Evolutionary conservation across 2,888 invertebrate species (phyloP), one percentile per base, ranked within the genome.

Genomic region (Holacanthella duospinosa): DNA sequence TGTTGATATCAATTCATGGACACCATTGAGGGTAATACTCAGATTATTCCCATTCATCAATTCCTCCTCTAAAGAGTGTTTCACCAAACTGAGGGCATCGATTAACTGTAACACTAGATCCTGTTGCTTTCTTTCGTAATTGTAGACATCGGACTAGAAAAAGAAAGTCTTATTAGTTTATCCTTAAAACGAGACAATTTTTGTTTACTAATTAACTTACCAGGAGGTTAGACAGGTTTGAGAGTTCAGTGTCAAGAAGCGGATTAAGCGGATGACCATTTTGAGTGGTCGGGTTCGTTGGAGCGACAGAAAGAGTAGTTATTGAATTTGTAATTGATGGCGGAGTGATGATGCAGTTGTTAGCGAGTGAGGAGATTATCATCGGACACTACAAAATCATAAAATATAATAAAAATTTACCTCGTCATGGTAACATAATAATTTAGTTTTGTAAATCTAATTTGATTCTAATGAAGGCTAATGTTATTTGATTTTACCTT

Each of bases 41-140:
- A 85, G 83, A 54, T 83, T 82, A 75, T 83, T 81, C 71, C 85
- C 85, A 74, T 83, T 84, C 67, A 85, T 83, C 70, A 88, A 79
- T 75, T 87, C 86, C 58, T 85, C 84, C 77, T 87, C 87, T 59
- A 88, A 85, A 77, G 86, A 86, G 64, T 85, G 83, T 76, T 87
- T 87, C 57, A 88, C 77, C 64, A 86, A 84, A 56, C 85, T 84
- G 77, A 87, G 86, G 44, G 87, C 85, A 75, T 88, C 87, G 66
- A 86, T 79, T 58, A 87, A 84, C 75, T 86, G 85, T 66, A 86
- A 80, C 68, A 86, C 77, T 76, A 86, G 86, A 74, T 86, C 84
- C 71, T 87, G 82, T 76, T 86, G 86, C 74, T 86, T 85, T 77
- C 82, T 79, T 64, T 84, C 84, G 74, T 86, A 78, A 75, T 85